These are phyloP conservation scores for Mohoua ochrocephala DNA, from an alignment of 2,113 vertebrate genomes.

Conservation along the genomic window DNA sequence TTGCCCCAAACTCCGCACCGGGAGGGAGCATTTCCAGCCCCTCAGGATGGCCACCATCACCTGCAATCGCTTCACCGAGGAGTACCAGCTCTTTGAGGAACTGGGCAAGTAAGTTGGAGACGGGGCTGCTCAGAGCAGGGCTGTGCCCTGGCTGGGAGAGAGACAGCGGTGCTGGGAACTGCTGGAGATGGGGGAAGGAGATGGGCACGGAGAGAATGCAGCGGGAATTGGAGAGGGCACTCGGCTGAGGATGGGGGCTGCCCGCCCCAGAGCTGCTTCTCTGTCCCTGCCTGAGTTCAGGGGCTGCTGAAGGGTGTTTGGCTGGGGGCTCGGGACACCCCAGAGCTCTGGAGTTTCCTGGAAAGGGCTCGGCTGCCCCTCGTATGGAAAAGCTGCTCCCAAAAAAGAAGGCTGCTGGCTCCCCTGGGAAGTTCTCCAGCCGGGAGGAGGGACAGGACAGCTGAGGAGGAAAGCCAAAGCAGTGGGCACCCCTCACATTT, in stretches of 20 bases:
- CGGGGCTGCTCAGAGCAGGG: background rate
- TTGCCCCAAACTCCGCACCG: constrained; percentile 23
- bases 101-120: constrained; percentile 88
- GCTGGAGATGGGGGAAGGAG: background rate
- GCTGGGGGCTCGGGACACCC: background rate
- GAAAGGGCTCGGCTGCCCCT: background rate
- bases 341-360: background rate
- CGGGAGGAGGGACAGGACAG: background rate
- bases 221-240: rapidly evolving
- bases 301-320: background rate
- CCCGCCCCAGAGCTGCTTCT: background rate
- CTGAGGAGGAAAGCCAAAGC: background rate
- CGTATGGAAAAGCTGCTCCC: background rate
- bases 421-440: background rate
- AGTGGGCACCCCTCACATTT: background rate
- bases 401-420: background rate
- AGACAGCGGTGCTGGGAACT: background rate
- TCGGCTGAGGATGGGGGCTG: background rate
- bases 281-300: background rate
- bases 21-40: constrained; percentile 56
- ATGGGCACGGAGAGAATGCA: background rate
- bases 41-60: constrained; percentile 88
- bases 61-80: constrained; percentile 90
- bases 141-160: background rate
- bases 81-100: constrained; percentile 91